Base-by-base conservation (phyloP, 2,888 invertebrate genomes). In the Aradus depressus region DNA sequence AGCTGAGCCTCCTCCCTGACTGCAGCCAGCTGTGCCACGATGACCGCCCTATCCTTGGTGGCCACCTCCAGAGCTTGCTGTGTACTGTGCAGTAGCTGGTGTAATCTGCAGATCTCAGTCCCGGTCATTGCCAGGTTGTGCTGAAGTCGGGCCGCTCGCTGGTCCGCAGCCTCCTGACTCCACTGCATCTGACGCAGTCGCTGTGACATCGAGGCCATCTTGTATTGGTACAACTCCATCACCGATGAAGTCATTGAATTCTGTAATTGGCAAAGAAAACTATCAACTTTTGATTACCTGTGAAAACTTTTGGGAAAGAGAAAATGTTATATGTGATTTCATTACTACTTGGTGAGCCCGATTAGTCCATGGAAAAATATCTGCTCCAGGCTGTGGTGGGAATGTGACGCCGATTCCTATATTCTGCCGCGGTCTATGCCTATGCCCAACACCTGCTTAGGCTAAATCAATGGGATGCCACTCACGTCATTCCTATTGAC, bases 141-240 rank as follows among this genome's bases (percentile, higher is more conserved):
- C 50, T 74, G 71, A 25, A 75, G 62, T 58, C 71, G 70, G 1
- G 70, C 70, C 34, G 71, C 68, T 44, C 71, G 66, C 59, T 69
- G 70, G 14, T 70, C 71, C 0, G 74, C 72, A 1, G 74, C 73
- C 62, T 75, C 73, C 31, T 73, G 65, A 59, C 71, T 73, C 3
- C 66, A 66, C 60, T 72, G 68, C 37, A 73, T 69, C 0, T 70
- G 67, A 26, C 70, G 64, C 62, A 75, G 73, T 0, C 72, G 69
- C 54, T 73, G 72, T 8, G 67, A 67, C 68, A 75, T 69, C 16
- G 72, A 65, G 3, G 75, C 72, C 65, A 82, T 69, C 64, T 81
- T 81, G 64, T 80, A 81, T 18, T 81, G 80, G 51, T 81, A 83
- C 54, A 83, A 62, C 64, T 83, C 82, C 76, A 83, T 82, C 3